Conservation (phyloP, 23 tunicate genomes). For the Styela clava region DNA sequence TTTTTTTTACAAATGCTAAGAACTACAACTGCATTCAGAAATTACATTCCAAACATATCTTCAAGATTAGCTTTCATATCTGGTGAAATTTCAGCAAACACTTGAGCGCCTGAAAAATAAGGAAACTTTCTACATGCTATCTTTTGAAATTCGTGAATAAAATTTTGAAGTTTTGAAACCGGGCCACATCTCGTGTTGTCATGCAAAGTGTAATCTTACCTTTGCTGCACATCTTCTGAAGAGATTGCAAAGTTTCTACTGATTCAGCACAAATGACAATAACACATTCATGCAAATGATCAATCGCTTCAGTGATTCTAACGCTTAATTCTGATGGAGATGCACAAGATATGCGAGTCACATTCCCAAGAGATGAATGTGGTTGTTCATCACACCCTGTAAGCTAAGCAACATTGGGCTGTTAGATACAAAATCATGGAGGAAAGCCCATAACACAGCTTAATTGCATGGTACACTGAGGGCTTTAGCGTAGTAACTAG, state of each 20-base stretch:
- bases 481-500: no score
- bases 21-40: neutral
- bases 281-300: conserved; percentile 1
- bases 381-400: conserved; percentile 7
- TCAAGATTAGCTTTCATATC: neutral
- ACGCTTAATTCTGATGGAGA: neutral
- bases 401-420: no score
- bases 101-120: neutral
- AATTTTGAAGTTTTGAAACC: neutral
- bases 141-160: no score
- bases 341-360: conserved; percentile 8
- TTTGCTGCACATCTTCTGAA: conserved; percentile 6
- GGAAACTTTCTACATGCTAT: no score
- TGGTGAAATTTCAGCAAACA: neutral
- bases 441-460: no score
- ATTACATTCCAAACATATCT: neutral
- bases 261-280: neutral
- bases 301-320: neutral
- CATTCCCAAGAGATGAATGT: conserved; percentile 5
- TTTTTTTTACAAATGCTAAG: neutral
- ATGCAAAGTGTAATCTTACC: neutral
- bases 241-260: conserved; percentile 2
- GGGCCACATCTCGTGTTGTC: neutral
- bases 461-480: no score
- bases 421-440: no score